Percentiles rank a stretch among this genome's conserved stretches.
These are phyloP conservation scores for Eupeodes corollae DNA, from an alignment of 1,140 invertebrate genomes.

Conservation along the genomic window DNA sequence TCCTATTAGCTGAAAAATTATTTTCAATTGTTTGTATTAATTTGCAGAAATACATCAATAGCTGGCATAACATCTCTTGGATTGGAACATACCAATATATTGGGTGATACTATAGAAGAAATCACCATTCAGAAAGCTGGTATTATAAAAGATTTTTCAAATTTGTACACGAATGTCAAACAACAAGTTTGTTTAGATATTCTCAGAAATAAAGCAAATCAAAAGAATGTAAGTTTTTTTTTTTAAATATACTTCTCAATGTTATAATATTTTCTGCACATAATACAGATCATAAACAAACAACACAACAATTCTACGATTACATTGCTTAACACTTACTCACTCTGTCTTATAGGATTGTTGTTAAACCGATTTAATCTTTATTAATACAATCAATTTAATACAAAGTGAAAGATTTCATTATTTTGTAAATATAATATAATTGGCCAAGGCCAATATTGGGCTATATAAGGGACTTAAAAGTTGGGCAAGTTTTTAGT, in stretches of 20 bases:
- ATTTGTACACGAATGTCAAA: conserved; percentile 57
- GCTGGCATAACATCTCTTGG: conserved; percentile 86
- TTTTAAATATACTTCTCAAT: conserved; percentile 3
- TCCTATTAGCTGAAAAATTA: too few relatives aligned
- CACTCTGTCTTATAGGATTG: background rate
- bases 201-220: conserved; percentile 50
- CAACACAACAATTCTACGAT: background rate
- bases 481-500: too few relatives aligned
- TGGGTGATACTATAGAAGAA: conserved; percentile 73
- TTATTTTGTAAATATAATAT: too few relatives aligned
- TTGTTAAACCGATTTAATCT: background rate
- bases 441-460: too few relatives aligned
- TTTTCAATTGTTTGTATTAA: too few relatives aligned
- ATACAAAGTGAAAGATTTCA: too few relatives aligned
- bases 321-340: background rate
- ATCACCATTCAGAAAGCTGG: conserved; percentile 95
- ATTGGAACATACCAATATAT: conserved; percentile 75
- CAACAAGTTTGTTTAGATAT: conserved; percentile 63
- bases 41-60: conserved; percentile 56
- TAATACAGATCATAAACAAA: too few relatives aligned
- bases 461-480: too few relatives aligned
- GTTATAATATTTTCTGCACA: too few relatives aligned
- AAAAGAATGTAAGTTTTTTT: conserved; percentile 44
- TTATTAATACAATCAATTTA: too few relatives aligned
- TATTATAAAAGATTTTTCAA: conserved; percentile 72